Base-by-base conservation (phyloP, 2,113 vertebrate genomes). In the Ailuropoda melanoleuca region DNA sequence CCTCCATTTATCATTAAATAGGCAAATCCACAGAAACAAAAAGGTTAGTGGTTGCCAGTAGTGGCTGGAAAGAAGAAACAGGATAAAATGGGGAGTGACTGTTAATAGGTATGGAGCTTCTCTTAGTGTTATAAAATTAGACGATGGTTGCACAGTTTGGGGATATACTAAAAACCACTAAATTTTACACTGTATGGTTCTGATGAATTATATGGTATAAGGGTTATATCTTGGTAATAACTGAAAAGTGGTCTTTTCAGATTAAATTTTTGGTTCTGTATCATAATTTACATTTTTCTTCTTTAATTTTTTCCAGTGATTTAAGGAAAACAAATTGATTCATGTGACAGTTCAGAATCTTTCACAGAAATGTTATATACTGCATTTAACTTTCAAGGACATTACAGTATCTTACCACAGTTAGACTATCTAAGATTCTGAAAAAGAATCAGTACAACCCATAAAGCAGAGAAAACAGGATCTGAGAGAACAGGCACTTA, bases 101-200 rank as follows among this genome's bases (percentile, higher is more conserved):
- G 31, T 46, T 93, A 90, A 62, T 5, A 58, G 19, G 17, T 66
- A 77, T 43, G 4, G 11, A n/a, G 15, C 18, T 39, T 88, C 70
- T 75, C 72, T 93, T 23, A 46, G 10, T 66, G 10, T 78, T 97
- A 68, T n/a, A 84, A 96, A 93, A 62, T 75, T 80, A 94, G 18
- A 46, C 83, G n/a, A 74, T 13, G 18, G 64, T 2, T 60, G 14
- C 7, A 60, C 3, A 86, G 6, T 80, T 58, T 83, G 8, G 37
- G 55, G 93, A 93, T 12, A 85, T 21, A 84, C 5, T 66, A 88
- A 84, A 88, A 92, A n/a, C 8, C 39, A 90, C 19, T 68, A 72
- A 66, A 94, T 60, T 85, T 88, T 74, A 95, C 4, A 84, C 31
- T 43, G 58, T 90, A 92, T 90, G 18, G 9, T 80, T 3, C 91